Percentiles rank a stretch among this genome's conserved stretches.
Conservation (phyloP, 1,140 invertebrate species). For the Thaumatotibia leucotreta region DNA sequence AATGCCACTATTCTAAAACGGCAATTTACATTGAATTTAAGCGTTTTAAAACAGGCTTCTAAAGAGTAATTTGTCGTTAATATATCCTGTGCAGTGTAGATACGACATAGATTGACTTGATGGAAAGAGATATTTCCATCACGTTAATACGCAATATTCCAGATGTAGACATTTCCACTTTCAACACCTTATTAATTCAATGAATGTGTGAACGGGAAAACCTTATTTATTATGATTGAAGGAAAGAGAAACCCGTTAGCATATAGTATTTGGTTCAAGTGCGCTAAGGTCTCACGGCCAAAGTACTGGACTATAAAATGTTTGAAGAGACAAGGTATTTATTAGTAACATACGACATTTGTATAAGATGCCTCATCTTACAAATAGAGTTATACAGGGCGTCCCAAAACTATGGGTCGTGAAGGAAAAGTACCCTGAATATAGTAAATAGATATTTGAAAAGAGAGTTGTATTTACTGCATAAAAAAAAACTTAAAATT, state of each 20-base stretch:
- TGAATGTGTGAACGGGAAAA: background rate
- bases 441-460: too few relatives aligned
- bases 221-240: constrained; percentile 6
- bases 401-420: too few relatives aligned
- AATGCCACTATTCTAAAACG: too few relatives aligned
- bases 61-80: background rate
- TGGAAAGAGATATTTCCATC: too few relatives aligned
- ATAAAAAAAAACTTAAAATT: too few relatives aligned
- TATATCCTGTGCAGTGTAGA: background rate
- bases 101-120: too few relatives aligned
- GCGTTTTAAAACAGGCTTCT: too few relatives aligned
- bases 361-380: too few relatives aligned
- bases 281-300: background rate
- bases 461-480: too few relatives aligned
- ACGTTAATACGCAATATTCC: background rate
- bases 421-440: too few relatives aligned
- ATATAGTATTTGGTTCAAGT: background rate
- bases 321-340: background rate
- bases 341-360: background rate
- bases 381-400: too few relatives aligned
- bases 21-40: too few relatives aligned
- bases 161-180: background rate
- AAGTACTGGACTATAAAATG: background rate
- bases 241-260: constrained; percentile 8
- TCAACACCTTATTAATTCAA: background rate